Percentiles rank a stretch among this genome's conserved stretches.
Evolutionary conservation across 2,888 invertebrate species (phyloP).

Genomic region (Taenaris catops): DNA sequence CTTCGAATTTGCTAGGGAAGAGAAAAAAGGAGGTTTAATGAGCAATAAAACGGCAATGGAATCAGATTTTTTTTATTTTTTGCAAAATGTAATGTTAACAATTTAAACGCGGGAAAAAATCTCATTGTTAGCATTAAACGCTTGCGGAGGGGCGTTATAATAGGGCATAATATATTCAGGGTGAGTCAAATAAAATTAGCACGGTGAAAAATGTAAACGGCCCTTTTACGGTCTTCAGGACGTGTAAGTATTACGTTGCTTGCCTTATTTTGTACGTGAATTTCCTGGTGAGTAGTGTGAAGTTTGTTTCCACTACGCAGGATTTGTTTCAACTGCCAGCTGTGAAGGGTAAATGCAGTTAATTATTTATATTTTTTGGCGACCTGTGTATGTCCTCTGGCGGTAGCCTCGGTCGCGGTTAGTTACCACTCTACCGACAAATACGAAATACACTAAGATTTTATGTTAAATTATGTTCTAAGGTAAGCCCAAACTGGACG

Average conservation of each 20-base stretch:
- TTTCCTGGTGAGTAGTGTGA: slow-evolving; percentile 27
- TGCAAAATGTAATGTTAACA: slow-evolving; percentile 65
- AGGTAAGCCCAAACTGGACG: no score
- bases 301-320: slow-evolving; percentile 18
- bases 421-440: no score
- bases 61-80: slow-evolving; percentile 60
- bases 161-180: slow-evolving; percentile 77
- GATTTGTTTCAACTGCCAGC: slow-evolving; percentile 20
- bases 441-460: no score
- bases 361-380: no score
- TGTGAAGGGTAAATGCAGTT: not conserved
- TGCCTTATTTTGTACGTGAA: slow-evolving; percentile 41
- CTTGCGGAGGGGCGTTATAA: slow-evolving; percentile 65
- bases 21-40: slow-evolving; percentile 38
- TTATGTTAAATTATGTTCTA: no score
- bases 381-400: no score
- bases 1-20: slow-evolving; percentile 14
- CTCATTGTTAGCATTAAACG: slow-evolving; percentile 70
- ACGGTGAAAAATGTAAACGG: slow-evolving; percentile 78
- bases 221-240: slow-evolving; percentile 64
- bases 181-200: slow-evolving; percentile 78
- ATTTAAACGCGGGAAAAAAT: slow-evolving; percentile 58
- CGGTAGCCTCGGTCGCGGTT: no score
- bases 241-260: slow-evolving; percentile 65
- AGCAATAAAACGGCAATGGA: slow-evolving; percentile 60